Base-by-base conservation (phyloP, 2,888 invertebrate genomes). In the Teinopalpus imperialis region DNA sequence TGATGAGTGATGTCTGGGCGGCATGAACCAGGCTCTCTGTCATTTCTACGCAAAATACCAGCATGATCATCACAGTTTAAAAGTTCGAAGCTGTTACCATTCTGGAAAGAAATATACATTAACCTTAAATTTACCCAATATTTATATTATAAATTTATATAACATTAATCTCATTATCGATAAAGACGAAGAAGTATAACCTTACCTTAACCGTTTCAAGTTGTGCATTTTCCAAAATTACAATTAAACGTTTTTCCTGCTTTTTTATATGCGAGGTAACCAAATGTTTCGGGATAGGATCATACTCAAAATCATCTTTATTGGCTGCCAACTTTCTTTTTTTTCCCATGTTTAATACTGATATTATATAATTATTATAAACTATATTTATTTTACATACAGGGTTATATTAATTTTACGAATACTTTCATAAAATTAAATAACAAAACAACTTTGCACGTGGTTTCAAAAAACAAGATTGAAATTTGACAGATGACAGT, bases 1-100 rank as follows among this genome's bases (percentile, higher is more conserved):
- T 99, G 99, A 78, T 99, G 99, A 0, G 97, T 93, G 50, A 99
- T 99, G 69, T 99, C 99, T 0, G 99, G 99, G 18, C 99, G 90
- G 66, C 97, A 97, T 1, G 94, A 92, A 0, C 96, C 95, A 0
- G 95, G 94, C 63, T 98, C 96, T 48, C 97, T 90, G 58, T 95
- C 94, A 73, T 95, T 94, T 73, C 95, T 98, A 56, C 94, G 93
- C 56, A 98, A 89, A 51, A 97, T 94, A 56, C 92, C 89, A 13
- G 91, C 91, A 78, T 99, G 98, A 69, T 98, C 97, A 75, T 99
- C 98, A 79, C 97, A 97, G 69, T 98, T 98, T 37, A 99, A 81
- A 14, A 99, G 86, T 72, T 98, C 97, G 81, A 97, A 98, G 54
- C 92, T 91, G 68, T 93, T 94, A 10, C 97, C 97, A 52, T 94